Conservation (phyloP, 2,888 invertebrate genomes). For the Eueremaeus valkanovi region DNA sequence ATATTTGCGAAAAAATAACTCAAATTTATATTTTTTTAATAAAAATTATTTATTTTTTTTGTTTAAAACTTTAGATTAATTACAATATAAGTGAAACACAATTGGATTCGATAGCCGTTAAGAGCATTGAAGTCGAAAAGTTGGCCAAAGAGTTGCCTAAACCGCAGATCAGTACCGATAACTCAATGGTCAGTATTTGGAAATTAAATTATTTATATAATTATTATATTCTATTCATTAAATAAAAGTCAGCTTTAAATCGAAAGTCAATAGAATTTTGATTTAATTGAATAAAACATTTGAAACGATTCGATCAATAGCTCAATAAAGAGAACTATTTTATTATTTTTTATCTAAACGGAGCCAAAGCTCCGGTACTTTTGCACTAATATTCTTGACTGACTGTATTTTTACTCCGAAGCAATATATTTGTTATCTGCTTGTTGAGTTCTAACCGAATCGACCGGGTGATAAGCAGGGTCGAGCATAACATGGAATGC, state of each 20-base stretch:
- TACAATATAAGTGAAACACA: slow-evolving; percentile 39
- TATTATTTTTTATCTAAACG: no score
- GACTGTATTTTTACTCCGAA: no score
- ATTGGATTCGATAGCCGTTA: slow-evolving; percentile 42
- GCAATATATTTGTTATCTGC: no score
- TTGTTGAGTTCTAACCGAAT: no score
- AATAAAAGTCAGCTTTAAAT: no score
- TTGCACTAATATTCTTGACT: no score
- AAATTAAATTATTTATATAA: slow-evolving; percentile 2
- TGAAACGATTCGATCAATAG: slow-evolving; percentile 2
- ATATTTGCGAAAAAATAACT: not conserved
- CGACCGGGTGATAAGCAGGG: no score
- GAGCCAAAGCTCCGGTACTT: no score
- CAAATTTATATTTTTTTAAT: not conserved
- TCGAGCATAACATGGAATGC: no score
- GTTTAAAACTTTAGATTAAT: not conserved
- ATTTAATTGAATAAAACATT: no score
- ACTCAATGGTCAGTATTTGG: slow-evolving; percentile 46
- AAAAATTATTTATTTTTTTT: not conserved
- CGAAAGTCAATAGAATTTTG: no score
- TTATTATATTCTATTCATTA: not conserved
- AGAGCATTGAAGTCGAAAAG: slow-evolving; percentile 48
- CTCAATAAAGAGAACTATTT: no score
- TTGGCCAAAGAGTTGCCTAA: slow-evolving; percentile 50
- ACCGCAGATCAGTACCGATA: slow-evolving; percentile 49